phyloP scores from a whole-genome alignment of 2,797 vertebrate genomes.

The Decapterus maruadsi region DNA sequence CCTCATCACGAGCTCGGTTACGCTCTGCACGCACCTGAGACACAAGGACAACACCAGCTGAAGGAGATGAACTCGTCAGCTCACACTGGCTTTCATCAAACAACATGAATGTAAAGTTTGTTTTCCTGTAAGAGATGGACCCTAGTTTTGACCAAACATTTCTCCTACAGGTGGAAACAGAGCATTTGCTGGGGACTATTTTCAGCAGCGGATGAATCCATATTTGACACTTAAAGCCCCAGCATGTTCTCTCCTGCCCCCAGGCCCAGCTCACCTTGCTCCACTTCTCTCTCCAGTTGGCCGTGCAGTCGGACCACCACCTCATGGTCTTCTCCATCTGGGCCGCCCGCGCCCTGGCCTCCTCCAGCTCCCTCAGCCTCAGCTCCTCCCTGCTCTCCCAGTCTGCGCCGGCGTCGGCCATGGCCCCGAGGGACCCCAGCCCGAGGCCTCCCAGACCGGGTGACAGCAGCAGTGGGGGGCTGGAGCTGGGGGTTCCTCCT shows the following conservation, averaged over 20 bases:
- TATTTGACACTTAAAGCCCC: background rate
- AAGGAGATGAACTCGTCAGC: background rate
- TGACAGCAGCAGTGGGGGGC: constrained; percentile 88
- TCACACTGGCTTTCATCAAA: background rate
- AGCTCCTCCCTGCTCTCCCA: constrained; percentile 98
- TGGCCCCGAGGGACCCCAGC: constrained; percentile 71
- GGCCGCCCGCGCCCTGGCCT: constrained; percentile 92
- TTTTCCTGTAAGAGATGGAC: background rate
- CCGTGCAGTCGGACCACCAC: constrained; percentile 98
- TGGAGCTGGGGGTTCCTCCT: constrained; percentile 90
- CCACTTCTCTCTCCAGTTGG: constrained; percentile 99
- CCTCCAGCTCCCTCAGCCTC: constrained; percentile 94
- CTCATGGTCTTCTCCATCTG: constrained; percentile 99
- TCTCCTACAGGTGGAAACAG: background rate
- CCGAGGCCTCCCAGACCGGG: constrained; percentile 79
- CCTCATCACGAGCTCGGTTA: constrained; percentile 94
- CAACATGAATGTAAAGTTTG: background rate
- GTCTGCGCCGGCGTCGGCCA: constrained; percentile 87
- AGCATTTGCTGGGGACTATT: background rate
- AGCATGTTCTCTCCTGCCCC: too few species aligned
- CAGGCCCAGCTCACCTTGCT: constrained; percentile 87
- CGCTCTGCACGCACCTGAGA: constrained; percentile 90
- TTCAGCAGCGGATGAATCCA: background rate
- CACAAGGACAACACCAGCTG: background rate
- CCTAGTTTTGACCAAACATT: background rate